A percentile compares a stretch with the other conserved stretches of the same genome.
These are phyloP conservation scores for Ecdyonurus torrentis DNA, from an alignment of 2,888 invertebrate species.

Conservation along the genomic window DNA sequence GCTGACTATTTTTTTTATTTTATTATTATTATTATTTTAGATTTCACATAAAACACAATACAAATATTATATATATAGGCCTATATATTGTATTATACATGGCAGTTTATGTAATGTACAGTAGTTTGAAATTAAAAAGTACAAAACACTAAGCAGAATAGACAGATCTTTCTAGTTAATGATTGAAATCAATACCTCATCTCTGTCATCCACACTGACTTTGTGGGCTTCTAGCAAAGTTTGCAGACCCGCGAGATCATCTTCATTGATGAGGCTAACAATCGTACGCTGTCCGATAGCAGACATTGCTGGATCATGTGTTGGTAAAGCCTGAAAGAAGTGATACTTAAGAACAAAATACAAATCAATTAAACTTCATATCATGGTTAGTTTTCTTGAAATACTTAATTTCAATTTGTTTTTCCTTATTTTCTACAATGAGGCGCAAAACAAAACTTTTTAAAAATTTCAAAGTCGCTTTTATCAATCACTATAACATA, in stretches of 20 bases:
- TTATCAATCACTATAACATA: too few relatives aligned
- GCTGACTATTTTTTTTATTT: not conserved
- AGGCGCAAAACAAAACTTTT: too few relatives aligned
- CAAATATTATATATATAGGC: conserved; percentile 6
- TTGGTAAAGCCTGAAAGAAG: not conserved
- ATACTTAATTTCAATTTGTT: too few relatives aligned
- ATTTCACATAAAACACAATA: too few relatives aligned
- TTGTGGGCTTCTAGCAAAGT: conserved; percentile 68
- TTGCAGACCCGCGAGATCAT: conserved; percentile 62
- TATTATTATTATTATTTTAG: too few relatives aligned
- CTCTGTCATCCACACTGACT: conserved; percentile 67
- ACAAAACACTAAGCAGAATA: conserved; percentile 5
- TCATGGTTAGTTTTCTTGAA: too few relatives aligned
- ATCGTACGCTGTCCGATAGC: conserved; percentile 51
- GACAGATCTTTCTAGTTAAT: conserved; percentile 3
- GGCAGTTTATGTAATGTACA: too few relatives aligned
- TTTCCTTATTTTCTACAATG: too few relatives aligned
- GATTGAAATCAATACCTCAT: conserved; percentile 54
- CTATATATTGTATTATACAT: not conserved
- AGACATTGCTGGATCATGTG: conserved; percentile 14
- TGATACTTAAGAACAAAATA: too few relatives aligned
- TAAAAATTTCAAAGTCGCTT: too few relatives aligned
- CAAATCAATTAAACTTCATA: too few relatives aligned
- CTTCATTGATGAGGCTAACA: conserved; percentile 60
- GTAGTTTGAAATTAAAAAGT: too few relatives aligned